phyloP scores from a whole-genome alignment of 2,888 invertebrate genomes.

The Euplexia lucipara region DNA sequence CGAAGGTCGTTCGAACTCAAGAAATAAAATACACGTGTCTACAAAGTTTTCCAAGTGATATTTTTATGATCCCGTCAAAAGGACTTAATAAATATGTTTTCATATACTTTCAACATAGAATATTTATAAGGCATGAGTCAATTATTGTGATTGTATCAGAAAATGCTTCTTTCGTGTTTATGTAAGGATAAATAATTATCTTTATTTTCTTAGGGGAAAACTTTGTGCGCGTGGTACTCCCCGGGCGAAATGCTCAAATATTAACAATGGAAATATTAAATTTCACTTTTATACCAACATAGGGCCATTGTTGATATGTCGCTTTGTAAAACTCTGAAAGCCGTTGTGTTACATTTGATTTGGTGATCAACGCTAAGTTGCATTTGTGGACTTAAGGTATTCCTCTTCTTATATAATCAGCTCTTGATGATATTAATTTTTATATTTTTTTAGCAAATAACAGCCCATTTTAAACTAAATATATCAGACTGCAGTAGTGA shows the following conservation, averaged over 20 bases:
- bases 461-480: too few relatives aligned
- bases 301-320: conserved; percentile 42
- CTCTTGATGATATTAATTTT: too few relatives aligned
- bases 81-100: conserved; percentile 31
- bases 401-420: neutral
- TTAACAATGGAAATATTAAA: conserved; percentile 78
- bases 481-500: too few relatives aligned
- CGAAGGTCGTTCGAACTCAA: neutral
- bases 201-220: conserved; percentile 80
- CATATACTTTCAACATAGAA: conserved; percentile 45
- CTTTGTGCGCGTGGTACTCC: conserved; percentile 74
- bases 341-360: conserved; percentile 33
- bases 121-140: conserved; percentile 61
- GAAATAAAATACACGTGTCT: conserved; percentile 16
- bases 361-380: too few relatives aligned
- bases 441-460: neutral
- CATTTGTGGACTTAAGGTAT: neutral
- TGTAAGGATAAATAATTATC: conserved; percentile 76
- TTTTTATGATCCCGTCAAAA: conserved; percentile 34
- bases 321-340: conserved; percentile 17
- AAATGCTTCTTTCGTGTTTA: conserved; percentile 72
- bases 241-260: conserved; percentile 74
- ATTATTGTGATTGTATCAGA: conserved; percentile 69
- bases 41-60: conserved; percentile 13
- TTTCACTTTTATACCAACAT: conserved; percentile 62